These are phyloP conservation scores for Paratilapia polleni DNA, from an alignment of 2,113 vertebrate genomes.

Conservation along the genomic window DNA sequence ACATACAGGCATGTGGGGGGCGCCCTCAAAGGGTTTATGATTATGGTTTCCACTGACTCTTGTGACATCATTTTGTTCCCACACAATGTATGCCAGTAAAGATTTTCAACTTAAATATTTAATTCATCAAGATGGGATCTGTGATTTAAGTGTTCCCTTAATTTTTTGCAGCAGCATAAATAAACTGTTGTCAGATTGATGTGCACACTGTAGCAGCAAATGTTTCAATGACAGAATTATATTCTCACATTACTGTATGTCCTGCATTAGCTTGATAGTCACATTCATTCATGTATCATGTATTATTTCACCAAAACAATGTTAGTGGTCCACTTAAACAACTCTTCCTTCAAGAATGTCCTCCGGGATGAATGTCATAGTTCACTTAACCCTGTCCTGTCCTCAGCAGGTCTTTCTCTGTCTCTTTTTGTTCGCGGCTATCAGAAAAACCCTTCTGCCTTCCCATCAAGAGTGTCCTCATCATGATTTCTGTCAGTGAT, in stretches of 20 bases:
- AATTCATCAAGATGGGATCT: no score
- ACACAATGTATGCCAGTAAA: background rate
- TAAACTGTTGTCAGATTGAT: background rate
- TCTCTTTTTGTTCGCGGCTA: background rate
- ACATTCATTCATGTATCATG: background rate
- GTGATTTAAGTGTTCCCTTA: background rate
- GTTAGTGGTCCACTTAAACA: background rate
- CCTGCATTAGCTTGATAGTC: background rate
- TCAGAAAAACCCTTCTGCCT: background rate
- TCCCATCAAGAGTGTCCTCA: background rate
- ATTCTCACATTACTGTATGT: background rate
- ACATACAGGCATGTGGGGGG: background rate
- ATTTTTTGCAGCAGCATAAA: background rate
- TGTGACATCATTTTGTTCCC: no score
- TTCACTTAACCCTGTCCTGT: background rate
- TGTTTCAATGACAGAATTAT: background rate
- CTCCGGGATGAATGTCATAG: background rate
- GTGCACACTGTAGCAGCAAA: background rate
- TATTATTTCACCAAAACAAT: background rate
- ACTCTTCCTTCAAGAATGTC: background rate
- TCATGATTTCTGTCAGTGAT: background rate
- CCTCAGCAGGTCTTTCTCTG: background rate
- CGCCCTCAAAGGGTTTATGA: no score
- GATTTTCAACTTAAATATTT: background rate
- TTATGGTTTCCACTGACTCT: background rate